Base-by-base conservation (phyloP, 2,113 vertebrate species). In the Macquaria australasica region DNA sequence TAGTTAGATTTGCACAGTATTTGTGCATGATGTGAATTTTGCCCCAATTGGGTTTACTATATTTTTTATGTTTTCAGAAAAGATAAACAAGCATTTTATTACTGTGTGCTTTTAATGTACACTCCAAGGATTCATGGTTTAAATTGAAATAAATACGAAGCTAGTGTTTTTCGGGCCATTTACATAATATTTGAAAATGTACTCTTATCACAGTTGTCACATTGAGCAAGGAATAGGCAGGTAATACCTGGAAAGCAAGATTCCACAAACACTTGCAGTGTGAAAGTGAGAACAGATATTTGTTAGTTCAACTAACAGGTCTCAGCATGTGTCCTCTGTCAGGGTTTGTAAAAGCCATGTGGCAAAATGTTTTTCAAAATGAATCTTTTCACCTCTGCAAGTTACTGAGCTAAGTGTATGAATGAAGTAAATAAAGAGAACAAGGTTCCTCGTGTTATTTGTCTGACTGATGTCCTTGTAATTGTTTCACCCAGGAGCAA, bases 401-500 rank as follows among this genome's bases (percentile, higher is more conserved):
- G 39, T 48, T 48, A 48, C 14, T 15, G 4, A 48, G 3, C 14
- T 9, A 23, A 25, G 20, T 3, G 16, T 58, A 41, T 5, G 0
- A 58, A 31, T 21, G 0, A 23, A 21, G 18, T 41, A 23, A 53
- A 58, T 23, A 23, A 66, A 74, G 56, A 28, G 8, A 28, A 15
- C 15, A 80, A 25, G 7, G 8, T 20, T 63, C 5, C 20, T 73
- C 0, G 0, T 50, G 5, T 48, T 41, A 2, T 2, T 28, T 84
- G 14, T 80, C 56, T 77, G 50, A 73, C 59, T 16, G 2, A n/a
- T 67, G 8, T 62, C 25, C 20, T 25, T 81, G 6, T 81, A 28
- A 23, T 78, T 81, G 59, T 85, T 70, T 85, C 81, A 0, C 14
- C 86, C 88, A 99, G 98, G 96, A 99, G 23, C 97, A 99, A 83